These are phyloP conservation scores for Calameuta idolon DNA, from an alignment of 2,888 invertebrate genomes.

Conservation along the genomic window DNA sequence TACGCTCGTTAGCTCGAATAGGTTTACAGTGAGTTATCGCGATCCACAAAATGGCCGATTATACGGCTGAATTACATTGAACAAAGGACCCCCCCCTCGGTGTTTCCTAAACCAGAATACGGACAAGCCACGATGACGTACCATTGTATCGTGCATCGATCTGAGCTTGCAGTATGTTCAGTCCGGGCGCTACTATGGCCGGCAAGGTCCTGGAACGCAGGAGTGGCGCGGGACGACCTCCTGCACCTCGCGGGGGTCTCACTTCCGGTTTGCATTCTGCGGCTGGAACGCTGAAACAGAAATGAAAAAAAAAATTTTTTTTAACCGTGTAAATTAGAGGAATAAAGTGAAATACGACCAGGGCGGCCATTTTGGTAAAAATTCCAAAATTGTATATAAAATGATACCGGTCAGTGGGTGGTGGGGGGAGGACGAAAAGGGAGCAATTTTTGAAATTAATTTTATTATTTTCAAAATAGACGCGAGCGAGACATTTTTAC, in stretches of 20 bases:
- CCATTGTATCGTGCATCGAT: conserved; percentile 78
- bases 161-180: conserved; percentile 85
- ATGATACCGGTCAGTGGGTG: no score
- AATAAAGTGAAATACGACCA: no score
- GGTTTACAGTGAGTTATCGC: background rate
- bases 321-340: no score
- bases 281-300: conserved; percentile 43
- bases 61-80: background rate
- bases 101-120: background rate
- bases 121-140: conserved; percentile 37
- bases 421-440: no score
- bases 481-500: background rate
- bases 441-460: no score
- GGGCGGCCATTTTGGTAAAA: no score
- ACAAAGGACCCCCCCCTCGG: background rate
- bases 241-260: conserved; percentile 61
- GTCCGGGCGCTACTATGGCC: conserved; percentile 87
- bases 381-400: no score
- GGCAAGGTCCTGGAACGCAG: conserved; percentile 88
- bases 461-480: background rate
- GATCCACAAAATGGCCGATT: background rate
- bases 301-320: no score
- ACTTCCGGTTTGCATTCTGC: conserved; percentile 55
- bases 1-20: background rate
- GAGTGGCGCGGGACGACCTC: conserved; percentile 77